phyloP scores from a whole-genome alignment of 1,140 invertebrate species.

The Hestina assimilis region DNA sequence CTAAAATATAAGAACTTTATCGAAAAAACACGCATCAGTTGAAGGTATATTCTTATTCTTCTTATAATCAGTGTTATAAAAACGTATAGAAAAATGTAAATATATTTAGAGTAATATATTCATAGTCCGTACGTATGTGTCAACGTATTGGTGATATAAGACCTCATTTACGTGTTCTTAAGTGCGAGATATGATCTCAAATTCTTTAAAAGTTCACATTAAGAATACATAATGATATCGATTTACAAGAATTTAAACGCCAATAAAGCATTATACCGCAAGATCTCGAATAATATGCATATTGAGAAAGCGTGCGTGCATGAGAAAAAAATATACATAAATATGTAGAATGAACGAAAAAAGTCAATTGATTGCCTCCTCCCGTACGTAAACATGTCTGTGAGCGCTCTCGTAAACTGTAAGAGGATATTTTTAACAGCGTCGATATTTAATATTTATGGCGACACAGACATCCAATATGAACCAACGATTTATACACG shows the following conservation, averaged over 20 bases:
- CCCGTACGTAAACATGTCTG: conserved; percentile 70
- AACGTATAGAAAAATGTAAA: background rate
- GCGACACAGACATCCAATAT: conserved; percentile 73
- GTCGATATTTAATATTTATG: conserved; percentile 77
- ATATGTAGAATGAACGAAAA: conserved; percentile 61
- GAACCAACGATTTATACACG: conserved; percentile 64
- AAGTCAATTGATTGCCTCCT: conserved; percentile 66
- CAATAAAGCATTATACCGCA: conserved; percentile 29
- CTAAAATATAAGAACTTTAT: no score
- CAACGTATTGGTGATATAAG: background rate
- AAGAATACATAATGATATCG: conserved; percentile 25
- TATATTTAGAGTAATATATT: background rate
- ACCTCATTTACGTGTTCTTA: conserved; percentile 4
- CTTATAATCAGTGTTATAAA: background rate
- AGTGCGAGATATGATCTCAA: conserved; percentile 20
- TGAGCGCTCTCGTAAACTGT: conserved; percentile 71
- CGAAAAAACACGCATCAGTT: no score
- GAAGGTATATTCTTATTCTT: no score
- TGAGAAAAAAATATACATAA: conserved; percentile 50
- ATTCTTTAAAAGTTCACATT: conserved; percentile 15
- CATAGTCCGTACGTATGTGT: background rate
- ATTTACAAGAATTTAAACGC: conserved; percentile 31
- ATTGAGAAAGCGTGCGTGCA: conserved; percentile 46
- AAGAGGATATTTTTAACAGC: conserved; percentile 74
- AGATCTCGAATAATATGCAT: conserved; percentile 43